phyloP scores from a whole-genome alignment of 2,113 vertebrate species.

The Marmota flaviventris region DNA sequence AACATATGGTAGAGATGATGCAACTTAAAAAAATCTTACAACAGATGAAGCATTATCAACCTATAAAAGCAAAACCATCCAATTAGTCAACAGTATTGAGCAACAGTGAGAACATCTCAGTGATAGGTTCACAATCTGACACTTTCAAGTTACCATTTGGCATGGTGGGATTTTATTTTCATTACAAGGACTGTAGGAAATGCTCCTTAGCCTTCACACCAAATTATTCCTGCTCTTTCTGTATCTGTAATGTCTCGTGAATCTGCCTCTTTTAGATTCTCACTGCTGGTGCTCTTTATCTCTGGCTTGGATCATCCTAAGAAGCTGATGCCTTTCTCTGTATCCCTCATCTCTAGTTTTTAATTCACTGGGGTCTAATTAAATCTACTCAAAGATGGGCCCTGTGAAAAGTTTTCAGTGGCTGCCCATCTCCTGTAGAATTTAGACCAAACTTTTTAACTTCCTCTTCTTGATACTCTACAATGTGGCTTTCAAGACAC shows the following conservation, averaged over 20 bases:
- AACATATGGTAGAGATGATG: not conserved
- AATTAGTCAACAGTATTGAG: not conserved
- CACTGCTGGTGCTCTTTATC: not conserved
- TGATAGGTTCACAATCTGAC: conserved; percentile 24
- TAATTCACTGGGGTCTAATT: not conserved
- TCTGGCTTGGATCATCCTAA: not conserved
- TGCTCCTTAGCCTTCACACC: not conserved
- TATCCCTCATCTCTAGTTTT: not conserved
- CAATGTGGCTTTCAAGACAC: conserved; percentile 5
- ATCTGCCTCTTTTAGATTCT: not conserved
- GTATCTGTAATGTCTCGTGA: not conserved
- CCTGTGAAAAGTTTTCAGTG: not conserved
- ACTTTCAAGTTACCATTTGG: conserved; percentile 22
- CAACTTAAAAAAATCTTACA: not conserved
- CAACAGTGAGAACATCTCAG: not conserved
- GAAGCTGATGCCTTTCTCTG: not conserved
- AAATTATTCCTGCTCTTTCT: not conserved
- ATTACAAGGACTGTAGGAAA: not conserved
- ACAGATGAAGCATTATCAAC: conserved; percentile 1
- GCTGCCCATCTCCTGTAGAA: not conserved
- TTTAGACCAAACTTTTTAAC: not conserved
- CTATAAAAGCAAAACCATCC: conserved; percentile 8
- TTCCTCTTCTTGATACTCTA: not conserved
- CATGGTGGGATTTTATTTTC: conserved; percentile 27
- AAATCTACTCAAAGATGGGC: not conserved